phyloP scores from a whole-genome alignment of 2,888 invertebrate genomes.

The Falcaria lacertinaria region DNA sequence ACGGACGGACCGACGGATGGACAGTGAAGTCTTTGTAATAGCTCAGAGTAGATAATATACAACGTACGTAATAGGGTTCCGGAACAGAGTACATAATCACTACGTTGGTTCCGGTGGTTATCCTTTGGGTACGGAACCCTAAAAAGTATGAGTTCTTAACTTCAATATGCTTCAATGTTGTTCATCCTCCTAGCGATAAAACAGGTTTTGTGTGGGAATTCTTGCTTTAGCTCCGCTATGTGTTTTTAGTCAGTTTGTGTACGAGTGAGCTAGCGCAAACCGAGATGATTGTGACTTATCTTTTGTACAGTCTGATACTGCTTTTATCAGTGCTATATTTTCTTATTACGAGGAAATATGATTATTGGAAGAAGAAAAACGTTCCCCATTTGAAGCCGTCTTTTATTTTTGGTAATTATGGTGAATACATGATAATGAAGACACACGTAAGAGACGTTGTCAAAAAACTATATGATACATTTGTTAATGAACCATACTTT shows the following conservation, averaged over 20 bases:
- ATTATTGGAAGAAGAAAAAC: slow-evolving; percentile 19
- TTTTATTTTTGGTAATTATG: slow-evolving; percentile 18
- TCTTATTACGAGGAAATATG: slow-evolving; percentile 10
- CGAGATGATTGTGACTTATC: not conserved
- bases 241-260: not conserved
- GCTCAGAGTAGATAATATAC: too few relatives aligned
- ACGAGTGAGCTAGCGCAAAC: not conserved
- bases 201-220: too few relatives aligned
- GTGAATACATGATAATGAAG: slow-evolving; percentile 10
- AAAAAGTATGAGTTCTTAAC: too few relatives aligned
- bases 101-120: too few relatives aligned
- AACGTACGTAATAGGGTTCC: too few relatives aligned
- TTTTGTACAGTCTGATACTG: not conserved
- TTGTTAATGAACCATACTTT: slow-evolving; percentile 16
- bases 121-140: too few relatives aligned
- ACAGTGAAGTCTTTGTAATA: too few relatives aligned
- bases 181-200: too few relatives aligned
- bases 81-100: too few relatives aligned
- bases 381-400: slow-evolving; percentile 16
- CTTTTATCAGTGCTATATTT: not conserved
- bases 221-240: too few relatives aligned
- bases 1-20: too few relatives aligned
- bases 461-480: slow-evolving; percentile 16
- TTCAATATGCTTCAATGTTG: too few relatives aligned
- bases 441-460: slow-evolving; percentile 9